Base-by-base conservation (phyloP, 2,888 invertebrate species). In the Emmelina monodactyla region DNA sequence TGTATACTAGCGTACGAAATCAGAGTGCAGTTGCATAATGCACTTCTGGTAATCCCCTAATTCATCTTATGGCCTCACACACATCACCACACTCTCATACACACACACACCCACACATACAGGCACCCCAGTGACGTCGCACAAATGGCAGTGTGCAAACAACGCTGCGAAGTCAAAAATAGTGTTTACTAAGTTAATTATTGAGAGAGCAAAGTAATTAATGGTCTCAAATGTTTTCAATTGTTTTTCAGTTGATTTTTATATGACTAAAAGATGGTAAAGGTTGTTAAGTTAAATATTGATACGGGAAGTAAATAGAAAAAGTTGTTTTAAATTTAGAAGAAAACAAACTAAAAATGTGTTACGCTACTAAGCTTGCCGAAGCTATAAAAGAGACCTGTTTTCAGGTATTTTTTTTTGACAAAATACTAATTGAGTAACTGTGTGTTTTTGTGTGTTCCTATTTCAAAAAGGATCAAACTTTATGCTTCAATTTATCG, bases 1-100 rank as follows among this genome's bases (percentile, higher is more conserved):
- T 35, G 32, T 35, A 22, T 37, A 57, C 53, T 53, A 57, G 61
- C 63, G 67, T 71, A 60, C 61, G 60, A 78, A 79, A 78, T 78
- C 79, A 72, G 73, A 75, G 76, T 75, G 78, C 78, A 79, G 72
- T 75, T 71, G 73, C 75, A 75, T 65, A 63, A 66, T 68, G 71
- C 73, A 71, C 62, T 58, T 54, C 50, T 47, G 56, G 68, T 78
- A 76, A 78, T 78, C 76, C 75, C 72, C 76, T 75, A 75, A 75
- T 76, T 75, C 78, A 78, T 78, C 76, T 67, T 53, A 52, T 53
- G 46, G 50, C n/a, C n/a, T n/a, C n/a, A n/a, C n/a, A n/a, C n/a
- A n/a, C n/a, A n/a, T n/a, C n/a, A n/a, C n/a, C n/a, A n/a, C n/a
- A n/a, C n/a, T n/a, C n/a, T n/a, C n/a, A n/a, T n/a, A n/a, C n/a